Percentiles rank a stretch among this genome's conserved stretches.
Conservation (phyloP, 2,888 invertebrate species). For the Esperia sulphurella region DNA sequence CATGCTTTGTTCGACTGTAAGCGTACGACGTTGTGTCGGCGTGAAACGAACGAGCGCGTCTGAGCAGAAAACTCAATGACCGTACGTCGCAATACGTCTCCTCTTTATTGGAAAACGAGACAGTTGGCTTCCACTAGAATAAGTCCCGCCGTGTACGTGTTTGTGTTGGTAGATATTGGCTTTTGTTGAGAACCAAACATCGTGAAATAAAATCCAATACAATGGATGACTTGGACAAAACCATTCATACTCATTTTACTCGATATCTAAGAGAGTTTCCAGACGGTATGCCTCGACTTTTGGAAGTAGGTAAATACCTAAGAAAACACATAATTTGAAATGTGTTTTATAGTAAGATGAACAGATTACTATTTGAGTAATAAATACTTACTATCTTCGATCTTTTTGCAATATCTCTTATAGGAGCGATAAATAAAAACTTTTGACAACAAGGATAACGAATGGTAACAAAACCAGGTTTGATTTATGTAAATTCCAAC, state of each 20-base stretch:
- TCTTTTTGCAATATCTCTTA: neutral
- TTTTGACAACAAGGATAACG: slow-evolving; percentile 8
- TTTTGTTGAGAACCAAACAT: slow-evolving; percentile 54
- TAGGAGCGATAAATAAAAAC: slow-evolving; percentile 15
- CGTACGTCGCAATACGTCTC: slow-evolving; percentile 65
- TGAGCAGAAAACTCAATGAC: slow-evolving; percentile 70
- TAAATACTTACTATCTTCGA: neutral
- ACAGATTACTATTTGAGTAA: too few species aligned
- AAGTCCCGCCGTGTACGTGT: slow-evolving; percentile 53
- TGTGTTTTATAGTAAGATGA: too few species aligned
- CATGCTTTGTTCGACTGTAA: slow-evolving; percentile 41
- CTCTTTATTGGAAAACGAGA: slow-evolving; percentile 72
- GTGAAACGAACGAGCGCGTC: slow-evolving; percentile 41
- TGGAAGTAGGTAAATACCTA: too few species aligned
- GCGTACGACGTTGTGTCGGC: slow-evolving; percentile 17
- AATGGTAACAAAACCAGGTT: slow-evolving; percentile 17
- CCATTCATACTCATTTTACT: neutral
- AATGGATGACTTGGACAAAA: slow-evolving; percentile 13
- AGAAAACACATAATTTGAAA: neutral
- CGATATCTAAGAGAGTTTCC: neutral
- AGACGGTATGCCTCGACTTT: too few species aligned
- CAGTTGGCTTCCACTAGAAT: slow-evolving; percentile 63
- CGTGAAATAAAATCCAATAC: slow-evolving; percentile 36
- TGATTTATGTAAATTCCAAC: slow-evolving; percentile 37
- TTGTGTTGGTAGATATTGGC: slow-evolving; percentile 57